Percentiles rank a stretch among this genome's conserved stretches.
phyloP scores from a whole-genome alignment of 2,888 invertebrate species.

The Rotaria magnacalcarata region DNA sequence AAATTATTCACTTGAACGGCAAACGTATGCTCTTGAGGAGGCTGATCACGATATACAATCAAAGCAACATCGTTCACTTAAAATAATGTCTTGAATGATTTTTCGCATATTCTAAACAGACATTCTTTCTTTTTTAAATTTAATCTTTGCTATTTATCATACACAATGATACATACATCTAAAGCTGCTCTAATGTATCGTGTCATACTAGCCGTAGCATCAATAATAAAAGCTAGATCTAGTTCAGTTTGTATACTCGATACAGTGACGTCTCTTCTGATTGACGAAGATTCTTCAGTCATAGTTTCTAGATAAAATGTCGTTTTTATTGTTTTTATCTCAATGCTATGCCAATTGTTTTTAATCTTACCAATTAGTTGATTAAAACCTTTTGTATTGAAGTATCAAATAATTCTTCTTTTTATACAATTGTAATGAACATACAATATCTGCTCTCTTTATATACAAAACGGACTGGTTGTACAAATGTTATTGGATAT shows the following conservation, averaged over 20 bases:
- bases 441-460: neutral
- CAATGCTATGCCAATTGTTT: too few relatives aligned
- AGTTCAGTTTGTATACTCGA: neutral
- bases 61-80: conserved; percentile 36
- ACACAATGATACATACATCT: neutral
- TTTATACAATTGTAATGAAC: neutral
- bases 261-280: neutral
- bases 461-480: neutral
- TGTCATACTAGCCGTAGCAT: conserved; percentile 39
- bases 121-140: too few relatives aligned
- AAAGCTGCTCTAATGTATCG: conserved; percentile 38
- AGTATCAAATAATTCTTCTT: neutral
- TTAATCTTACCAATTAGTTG: neutral
- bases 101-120: conserved; percentile 37
- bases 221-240: conserved; percentile 42
- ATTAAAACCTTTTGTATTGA: neutral
- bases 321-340: too few relatives aligned
- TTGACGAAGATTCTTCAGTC: neutral
- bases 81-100: conserved; percentile 36
- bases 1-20: conserved; percentile 32
- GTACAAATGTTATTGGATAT: neutral
- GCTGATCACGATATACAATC: conserved; percentile 41
- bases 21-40: conserved; percentile 37
- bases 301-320: neutral
- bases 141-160: neutral